Base-by-base conservation (phyloP, 2,888 invertebrate genomes). In the Netelia inedita region DNA sequence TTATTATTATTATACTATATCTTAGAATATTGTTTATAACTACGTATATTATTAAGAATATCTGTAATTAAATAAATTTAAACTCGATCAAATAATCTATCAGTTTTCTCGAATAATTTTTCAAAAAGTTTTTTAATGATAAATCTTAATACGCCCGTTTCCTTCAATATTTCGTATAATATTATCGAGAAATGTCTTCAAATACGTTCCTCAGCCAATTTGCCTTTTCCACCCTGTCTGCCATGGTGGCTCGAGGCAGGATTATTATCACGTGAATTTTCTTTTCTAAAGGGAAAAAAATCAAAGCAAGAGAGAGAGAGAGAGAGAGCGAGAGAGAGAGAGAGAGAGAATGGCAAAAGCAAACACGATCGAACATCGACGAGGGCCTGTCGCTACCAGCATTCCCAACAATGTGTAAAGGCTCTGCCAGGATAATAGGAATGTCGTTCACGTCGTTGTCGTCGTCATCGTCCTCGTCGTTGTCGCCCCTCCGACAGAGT, bases 361-460 rank as follows among this genome's bases (percentile, higher is more conserved):
- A 79, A 81, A 85, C 28, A 28, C 79, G 79, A 85, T 86, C 79
- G 79, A 88, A 83, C 86, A 87, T 82, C 83, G 83, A 85, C 82
- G 87, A 86, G 82, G 79, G 87, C 88, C 88, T 88, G 88, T 88
- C 88, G 86, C 86, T 65, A 81, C 81, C 86, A 86, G 88, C 71
- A 85, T 88, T 80, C 85, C 85, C 79, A 85, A 86, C 86, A 87
- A 82, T 81, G 83, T 83, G 86, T 86, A 85, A 85, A 82, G 87
- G 82, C 86, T 80, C 83, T 79, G 65, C 72, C 71, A 74, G 82
- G 74, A 85, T 87, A 87, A 87, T 87, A 87, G 87, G 85, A 87
- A 87, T 86, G 88, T 87, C 88, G 87, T 87, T 83, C 82, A 75
- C 79, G 83, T 87, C 82, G 78, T 82, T 74, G 79, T 83, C 83